These are phyloP conservation scores for Gymnothorax reevesii DNA, from an alignment of 2,797 vertebrate genomes.

Conservation along the genomic window DNA sequence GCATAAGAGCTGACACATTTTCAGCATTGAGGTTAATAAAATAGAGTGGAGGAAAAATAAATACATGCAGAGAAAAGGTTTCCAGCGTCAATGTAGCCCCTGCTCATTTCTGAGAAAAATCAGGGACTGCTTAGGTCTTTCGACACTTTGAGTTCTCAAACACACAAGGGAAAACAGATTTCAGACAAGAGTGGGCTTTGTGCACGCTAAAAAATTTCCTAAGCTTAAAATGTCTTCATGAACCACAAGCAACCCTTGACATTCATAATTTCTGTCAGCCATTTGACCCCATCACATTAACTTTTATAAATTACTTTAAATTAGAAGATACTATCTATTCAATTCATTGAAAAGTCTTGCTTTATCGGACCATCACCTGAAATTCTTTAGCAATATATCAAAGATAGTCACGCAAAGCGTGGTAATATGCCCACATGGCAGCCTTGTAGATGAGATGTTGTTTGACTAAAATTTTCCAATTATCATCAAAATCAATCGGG, in stretches of 20 bases:
- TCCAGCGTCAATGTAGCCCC: not conserved
- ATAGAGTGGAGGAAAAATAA: slow-evolving; percentile 5
- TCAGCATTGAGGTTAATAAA: not conserved
- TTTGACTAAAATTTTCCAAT: too few relatives aligned
- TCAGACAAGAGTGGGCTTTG: slow-evolving; percentile 10
- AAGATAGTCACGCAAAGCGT: not conserved
- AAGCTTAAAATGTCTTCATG: not conserved
- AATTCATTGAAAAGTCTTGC: not conserved
- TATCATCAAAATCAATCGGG: too few relatives aligned
- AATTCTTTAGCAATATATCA: slow-evolving; percentile 38
- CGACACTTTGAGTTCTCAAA: not conserved
- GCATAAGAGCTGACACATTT: slow-evolving; percentile 2
- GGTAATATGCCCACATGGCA: too few relatives aligned
- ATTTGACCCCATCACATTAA: not conserved
- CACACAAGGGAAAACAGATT: slow-evolving; percentile 7
- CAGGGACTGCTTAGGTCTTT: not conserved
- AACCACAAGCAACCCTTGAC: not conserved
- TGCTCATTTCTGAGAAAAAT: slow-evolving; percentile 26
- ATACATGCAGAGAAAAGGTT: slow-evolving; percentile 3
- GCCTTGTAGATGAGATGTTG: too few relatives aligned
- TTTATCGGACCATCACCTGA: slow-evolving; percentile 31
- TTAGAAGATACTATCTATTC: not conserved
- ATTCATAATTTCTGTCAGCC: not conserved
- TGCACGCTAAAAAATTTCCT: not conserved
- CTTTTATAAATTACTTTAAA: not conserved